Evolutionary conservation across 1,140 invertebrate species (phyloP).

Genomic region (Drosophila miranda): DNA sequence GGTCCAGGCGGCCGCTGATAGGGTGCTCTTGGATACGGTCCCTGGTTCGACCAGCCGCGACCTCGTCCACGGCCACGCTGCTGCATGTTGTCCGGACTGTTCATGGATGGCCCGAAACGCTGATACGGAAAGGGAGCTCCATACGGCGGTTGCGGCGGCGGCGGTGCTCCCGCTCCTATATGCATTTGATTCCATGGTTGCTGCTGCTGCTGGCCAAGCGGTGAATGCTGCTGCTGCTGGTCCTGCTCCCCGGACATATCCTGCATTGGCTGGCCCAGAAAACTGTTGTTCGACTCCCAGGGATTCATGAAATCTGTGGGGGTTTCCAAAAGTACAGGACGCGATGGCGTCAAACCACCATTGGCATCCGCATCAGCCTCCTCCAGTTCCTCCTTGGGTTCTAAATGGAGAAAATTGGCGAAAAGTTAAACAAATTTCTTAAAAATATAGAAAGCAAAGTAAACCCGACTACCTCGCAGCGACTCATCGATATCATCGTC

Average conservation of each 20-base stretch:
- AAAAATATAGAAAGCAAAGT: no score
- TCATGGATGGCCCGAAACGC: slow-evolving; percentile 48
- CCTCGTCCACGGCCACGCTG: slow-evolving; percentile 57
- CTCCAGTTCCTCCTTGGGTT: slow-evolving; percentile 41
- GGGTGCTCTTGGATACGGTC: slow-evolving; percentile 60
- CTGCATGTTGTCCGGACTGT: slow-evolving; percentile 59
- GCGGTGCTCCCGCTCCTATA: slow-evolving; percentile 49
- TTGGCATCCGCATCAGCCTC: slow-evolving; percentile 55
- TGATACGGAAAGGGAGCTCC: slow-evolving; percentile 55
- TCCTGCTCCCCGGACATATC: slow-evolving; percentile 59
- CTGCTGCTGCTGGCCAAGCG: slow-evolving; percentile 30
- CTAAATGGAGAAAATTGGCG: slow-evolving; percentile 24
- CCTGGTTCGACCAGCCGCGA: slow-evolving; percentile 58
- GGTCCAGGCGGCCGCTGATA: slow-evolving; percentile 60
- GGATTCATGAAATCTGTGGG: slow-evolving; percentile 65
- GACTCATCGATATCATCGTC: slow-evolving; percentile 85
- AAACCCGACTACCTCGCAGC: slow-evolving; percentile 57
- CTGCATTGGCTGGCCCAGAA: slow-evolving; percentile 41
- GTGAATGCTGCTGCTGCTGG: slow-evolving; percentile 28
- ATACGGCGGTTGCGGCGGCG: slow-evolving; percentile 63
- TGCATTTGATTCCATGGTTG: slow-evolving; percentile 68
- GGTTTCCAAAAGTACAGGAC: slow-evolving; percentile 72
- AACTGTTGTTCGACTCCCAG: slow-evolving; percentile 64
- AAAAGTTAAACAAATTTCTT: not conserved
- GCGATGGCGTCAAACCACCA: slow-evolving; percentile 39